Evolutionary conservation across 1,140 invertebrate species (phyloP).

Genomic region (Nephotettix cincticeps): DNA sequence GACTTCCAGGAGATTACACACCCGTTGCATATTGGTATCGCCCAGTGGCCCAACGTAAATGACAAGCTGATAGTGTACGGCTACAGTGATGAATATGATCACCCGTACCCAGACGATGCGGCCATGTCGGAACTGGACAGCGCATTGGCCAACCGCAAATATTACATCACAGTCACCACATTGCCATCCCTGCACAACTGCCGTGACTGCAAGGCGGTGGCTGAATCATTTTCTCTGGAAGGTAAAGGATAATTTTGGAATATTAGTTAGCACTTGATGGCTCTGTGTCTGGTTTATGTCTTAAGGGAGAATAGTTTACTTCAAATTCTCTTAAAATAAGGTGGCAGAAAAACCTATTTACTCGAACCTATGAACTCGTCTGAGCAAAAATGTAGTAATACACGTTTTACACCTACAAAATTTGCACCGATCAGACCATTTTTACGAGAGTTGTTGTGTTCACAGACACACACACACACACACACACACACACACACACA

Average conservation of each 20-base stretch:
- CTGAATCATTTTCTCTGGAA: conserved; percentile 60
- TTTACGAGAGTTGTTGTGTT: too few species aligned
- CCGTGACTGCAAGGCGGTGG: conserved; percentile 57
- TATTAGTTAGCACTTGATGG: too few species aligned
- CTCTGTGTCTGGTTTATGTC: too few species aligned
- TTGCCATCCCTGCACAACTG: conserved; percentile 62
- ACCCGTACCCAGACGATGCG: conserved; percentile 30
- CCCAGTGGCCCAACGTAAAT: conserved; percentile 67
- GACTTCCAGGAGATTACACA: conserved; percentile 61
- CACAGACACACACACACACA: too few species aligned
- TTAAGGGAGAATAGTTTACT: too few species aligned
- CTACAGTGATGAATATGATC: conserved; percentile 50
- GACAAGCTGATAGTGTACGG: conserved; percentile 66
- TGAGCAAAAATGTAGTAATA: too few species aligned
- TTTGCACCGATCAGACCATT: too few species aligned
- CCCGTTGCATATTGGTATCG: conserved; percentile 63
- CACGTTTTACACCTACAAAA: too few species aligned
- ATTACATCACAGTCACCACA: conserved; percentile 56
- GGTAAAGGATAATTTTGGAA: conserved; percentile 49
- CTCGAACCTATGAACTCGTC: too few species aligned
- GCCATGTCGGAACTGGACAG: conserved; percentile 41
- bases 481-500: too few species aligned
- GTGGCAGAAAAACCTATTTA: too few species aligned
- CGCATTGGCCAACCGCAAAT: conserved; percentile 35
- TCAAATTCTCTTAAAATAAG: too few species aligned